phyloP scores from a whole-genome alignment of 2,888 invertebrate genomes.

The Hymenopus coronatus region DNA sequence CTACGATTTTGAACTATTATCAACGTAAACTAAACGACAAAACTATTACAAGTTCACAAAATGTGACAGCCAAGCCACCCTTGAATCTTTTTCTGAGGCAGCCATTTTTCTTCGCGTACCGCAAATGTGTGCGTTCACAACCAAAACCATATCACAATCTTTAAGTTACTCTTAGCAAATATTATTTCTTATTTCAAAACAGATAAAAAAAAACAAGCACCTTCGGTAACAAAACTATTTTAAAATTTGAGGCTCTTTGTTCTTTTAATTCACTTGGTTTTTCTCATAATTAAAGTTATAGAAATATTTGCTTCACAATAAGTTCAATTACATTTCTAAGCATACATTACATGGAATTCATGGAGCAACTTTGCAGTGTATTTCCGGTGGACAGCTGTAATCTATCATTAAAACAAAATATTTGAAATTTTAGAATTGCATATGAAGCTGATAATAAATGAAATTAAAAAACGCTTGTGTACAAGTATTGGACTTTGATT shows the following conservation, averaged over 20 bases:
- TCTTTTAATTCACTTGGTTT: background rate
- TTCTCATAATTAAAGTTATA: background rate
- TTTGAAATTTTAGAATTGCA: background rate
- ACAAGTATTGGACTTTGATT: background rate
- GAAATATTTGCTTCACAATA: background rate
- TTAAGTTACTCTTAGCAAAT: background rate
- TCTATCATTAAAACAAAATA: background rate
- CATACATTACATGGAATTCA: background rate
- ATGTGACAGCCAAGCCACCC: slow-evolving; percentile 21
- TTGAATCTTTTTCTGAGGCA: slow-evolving; percentile 6
- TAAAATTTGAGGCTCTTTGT: background rate
- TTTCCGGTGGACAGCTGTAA: background rate
- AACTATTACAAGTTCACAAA: slow-evolving; percentile 19
- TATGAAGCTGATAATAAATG: background rate
- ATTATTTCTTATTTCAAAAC: background rate
- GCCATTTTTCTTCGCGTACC: slow-evolving; percentile 34
- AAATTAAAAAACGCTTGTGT: background rate
- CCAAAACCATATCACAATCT: background rate
- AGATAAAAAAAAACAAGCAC: background rate
- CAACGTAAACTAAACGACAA: slow-evolving; percentile 3
- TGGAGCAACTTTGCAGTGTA: background rate
- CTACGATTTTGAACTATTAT: slow-evolving; percentile 5
- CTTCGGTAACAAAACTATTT: background rate
- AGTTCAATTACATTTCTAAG: background rate
- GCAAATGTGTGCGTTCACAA: slow-evolving; percentile 27